phyloP scores from a whole-genome alignment of 2,113 vertebrate genomes.

The Empidonax traillii region DNA sequence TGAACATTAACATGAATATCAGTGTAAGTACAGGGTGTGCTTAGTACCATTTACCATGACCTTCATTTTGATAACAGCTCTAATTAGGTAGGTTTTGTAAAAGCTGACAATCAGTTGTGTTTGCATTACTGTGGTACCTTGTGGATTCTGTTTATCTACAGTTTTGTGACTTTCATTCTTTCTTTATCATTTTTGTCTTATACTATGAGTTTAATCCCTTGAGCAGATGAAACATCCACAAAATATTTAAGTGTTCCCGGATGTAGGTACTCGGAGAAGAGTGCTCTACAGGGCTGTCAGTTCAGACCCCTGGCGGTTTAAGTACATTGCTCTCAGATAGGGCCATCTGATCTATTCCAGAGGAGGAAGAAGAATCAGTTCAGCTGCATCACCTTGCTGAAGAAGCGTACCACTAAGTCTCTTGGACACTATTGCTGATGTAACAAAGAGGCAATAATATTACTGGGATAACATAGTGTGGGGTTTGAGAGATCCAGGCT shows the following conservation, averaged over 20 bases:
- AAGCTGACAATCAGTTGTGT: background rate
- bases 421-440: background rate
- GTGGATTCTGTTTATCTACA: background rate
- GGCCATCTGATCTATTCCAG: background rate
- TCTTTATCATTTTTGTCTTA: background rate
- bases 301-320: background rate
- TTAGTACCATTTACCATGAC: slow-evolving; percentile 65
- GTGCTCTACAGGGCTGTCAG: background rate
- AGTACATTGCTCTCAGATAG: background rate
- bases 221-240: background rate
- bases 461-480: background rate
- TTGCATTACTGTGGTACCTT: background rate
- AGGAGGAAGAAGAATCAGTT: background rate
- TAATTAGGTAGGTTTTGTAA: slow-evolving; percentile 46
- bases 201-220: background rate
- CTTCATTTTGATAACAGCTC: slow-evolving; percentile 49
- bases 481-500: background rate
- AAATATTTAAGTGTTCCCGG: background rate
- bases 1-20: slow-evolving; percentile 66
- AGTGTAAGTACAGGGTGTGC: slow-evolving; percentile 41
- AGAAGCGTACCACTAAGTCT: background rate
- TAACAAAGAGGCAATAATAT: background rate
- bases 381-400: background rate
- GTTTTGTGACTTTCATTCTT: background rate
- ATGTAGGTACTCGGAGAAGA: background rate